Conservation (phyloP, 2,888 invertebrate species). For the Brenthis hecate region DNA sequence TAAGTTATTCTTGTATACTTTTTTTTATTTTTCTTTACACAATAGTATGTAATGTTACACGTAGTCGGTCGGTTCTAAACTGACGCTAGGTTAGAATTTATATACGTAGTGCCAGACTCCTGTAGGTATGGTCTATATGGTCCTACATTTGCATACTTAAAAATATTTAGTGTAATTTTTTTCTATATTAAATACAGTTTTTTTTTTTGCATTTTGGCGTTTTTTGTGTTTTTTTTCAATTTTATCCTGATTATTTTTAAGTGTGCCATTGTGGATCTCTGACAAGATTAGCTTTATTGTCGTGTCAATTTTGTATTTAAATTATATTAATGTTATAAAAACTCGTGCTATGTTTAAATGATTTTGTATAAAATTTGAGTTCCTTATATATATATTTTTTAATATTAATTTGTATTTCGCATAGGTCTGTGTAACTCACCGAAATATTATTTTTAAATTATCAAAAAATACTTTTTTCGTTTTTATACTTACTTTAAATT, state of each 20-base stretch:
- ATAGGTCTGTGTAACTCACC: slow-evolving; percentile 3
- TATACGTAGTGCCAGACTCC: slow-evolving; percentile 44
- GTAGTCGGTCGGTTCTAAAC: slow-evolving; percentile 44
- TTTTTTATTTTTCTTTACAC: slow-evolving; percentile 10
- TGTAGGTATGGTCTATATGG: slow-evolving; percentile 1
- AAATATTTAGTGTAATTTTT: background rate
- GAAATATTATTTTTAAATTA: background rate
- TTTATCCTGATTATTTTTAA: slow-evolving; percentile 16
- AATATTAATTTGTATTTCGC: slow-evolving; percentile 5
- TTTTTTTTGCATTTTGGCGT: too few relatives aligned
- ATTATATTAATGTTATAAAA: slow-evolving; percentile 29
- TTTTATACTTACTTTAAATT: background rate
- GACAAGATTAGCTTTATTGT: slow-evolving; percentile 35
- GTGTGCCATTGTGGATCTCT: slow-evolving; percentile 16
- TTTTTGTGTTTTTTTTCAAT: too few relatives aligned
- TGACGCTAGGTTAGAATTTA: slow-evolving; percentile 43
- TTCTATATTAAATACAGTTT: too few relatives aligned
- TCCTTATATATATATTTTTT: slow-evolving; percentile 28
- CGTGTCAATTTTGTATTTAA: slow-evolving; percentile 42
- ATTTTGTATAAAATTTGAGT: slow-evolving; percentile 33
- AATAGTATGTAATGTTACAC: slow-evolving; percentile 22
- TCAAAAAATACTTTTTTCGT: background rate
- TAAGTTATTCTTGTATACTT: slow-evolving; percentile 5
- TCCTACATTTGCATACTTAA: slow-evolving; percentile 2
- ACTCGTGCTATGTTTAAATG: slow-evolving; percentile 19